Percentiles rank a stretch among this genome's conserved stretches.
phyloP scores from a whole-genome alignment of 37 sponge, comb jelly and placozoan species.

The Mnemiopsis leidyi region DNA sequence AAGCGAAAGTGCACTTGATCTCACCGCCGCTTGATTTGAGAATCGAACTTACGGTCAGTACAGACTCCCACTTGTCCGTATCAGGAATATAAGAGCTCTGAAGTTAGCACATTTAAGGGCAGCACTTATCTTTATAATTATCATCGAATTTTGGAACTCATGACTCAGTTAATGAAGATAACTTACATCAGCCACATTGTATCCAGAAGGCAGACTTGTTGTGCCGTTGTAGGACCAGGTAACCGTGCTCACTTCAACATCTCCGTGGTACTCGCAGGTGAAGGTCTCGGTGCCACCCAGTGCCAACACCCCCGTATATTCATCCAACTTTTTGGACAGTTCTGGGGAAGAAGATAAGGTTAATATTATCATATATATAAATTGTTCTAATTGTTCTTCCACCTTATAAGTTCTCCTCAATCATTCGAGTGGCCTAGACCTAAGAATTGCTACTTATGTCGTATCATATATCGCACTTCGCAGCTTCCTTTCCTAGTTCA shows the following conservation, averaged over 20 bases:
- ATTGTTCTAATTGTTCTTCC: too few relatives aligned
- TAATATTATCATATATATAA: background rate
- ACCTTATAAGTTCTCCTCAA: too few relatives aligned
- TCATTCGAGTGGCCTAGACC: too few relatives aligned
- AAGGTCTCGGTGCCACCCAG: background rate
- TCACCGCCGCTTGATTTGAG: background rate
- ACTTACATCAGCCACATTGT: background rate
- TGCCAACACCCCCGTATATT: background rate
- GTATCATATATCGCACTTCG: too few relatives aligned
- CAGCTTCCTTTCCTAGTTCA: too few relatives aligned
- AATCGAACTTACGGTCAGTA: background rate
- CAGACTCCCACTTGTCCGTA: background rate
- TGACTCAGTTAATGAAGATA: background rate
- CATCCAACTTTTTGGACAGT: background rate
- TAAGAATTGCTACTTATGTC: too few relatives aligned
- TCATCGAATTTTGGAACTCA: too few relatives aligned
- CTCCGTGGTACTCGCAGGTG: constrained; percentile 21
- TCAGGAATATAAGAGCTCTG: background rate
- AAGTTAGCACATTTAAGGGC: too few relatives aligned
- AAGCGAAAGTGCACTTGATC: background rate
- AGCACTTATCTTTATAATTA: too few relatives aligned
- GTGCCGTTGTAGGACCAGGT: background rate
- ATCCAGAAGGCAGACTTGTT: background rate
- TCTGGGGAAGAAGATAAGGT: background rate
- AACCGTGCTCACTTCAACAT: background rate